Conservation (phyloP, 2,113 vertebrate genomes). For the Cairina moschata region DNA sequence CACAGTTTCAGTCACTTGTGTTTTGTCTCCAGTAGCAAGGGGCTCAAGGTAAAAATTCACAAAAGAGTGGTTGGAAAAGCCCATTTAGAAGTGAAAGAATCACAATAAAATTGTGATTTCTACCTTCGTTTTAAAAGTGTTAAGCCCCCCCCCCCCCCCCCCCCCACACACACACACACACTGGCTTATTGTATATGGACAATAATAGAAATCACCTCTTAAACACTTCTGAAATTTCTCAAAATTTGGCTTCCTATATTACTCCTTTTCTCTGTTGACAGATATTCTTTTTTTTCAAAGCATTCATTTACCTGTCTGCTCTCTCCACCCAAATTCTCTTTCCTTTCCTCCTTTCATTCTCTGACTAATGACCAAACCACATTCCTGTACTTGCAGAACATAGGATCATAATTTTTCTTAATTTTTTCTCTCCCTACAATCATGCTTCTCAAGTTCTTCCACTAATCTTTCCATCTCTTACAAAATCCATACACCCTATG, state of each 20-base stretch:
- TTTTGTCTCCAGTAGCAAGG: neutral
- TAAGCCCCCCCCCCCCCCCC: too few species aligned
- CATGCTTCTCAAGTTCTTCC: neutral
- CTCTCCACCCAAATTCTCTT: neutral
- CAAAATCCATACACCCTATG: neutral
- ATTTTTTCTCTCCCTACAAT: neutral
- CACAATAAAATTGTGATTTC: neutral
- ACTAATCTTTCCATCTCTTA: neutral
- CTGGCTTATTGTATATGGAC: neutral
- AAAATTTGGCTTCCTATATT: neutral
- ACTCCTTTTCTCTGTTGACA: neutral
- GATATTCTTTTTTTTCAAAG: neutral
- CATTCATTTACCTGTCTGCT: neutral
- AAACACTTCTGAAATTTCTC: neutral
- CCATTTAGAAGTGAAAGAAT: neutral
- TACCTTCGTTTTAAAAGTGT: neutral
- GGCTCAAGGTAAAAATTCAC: neutral
- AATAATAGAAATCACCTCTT: neutral
- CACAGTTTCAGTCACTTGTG: neutral
- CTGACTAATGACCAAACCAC: neutral
- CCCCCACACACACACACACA: neutral
- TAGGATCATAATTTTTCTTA: neutral
- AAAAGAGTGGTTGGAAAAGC: neutral
- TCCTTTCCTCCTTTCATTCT: neutral
- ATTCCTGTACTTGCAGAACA: neutral